These are phyloP conservation scores for Apotomis capreana DNA, from an alignment of 2,888 invertebrate genomes.

Conservation along the genomic window DNA sequence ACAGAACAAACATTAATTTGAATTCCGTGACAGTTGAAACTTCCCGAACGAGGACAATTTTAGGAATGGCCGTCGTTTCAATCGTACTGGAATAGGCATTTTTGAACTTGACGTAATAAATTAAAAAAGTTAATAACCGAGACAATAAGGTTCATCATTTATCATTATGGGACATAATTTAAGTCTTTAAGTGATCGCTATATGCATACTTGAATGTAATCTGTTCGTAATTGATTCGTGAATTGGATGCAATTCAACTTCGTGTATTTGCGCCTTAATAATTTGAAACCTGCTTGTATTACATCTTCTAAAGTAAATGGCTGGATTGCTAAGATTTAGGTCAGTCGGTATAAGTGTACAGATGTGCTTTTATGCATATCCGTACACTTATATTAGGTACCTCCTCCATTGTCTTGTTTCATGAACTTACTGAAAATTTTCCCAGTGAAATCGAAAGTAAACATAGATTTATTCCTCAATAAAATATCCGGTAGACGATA, in stretches of 20 bases:
- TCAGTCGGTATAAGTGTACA: no score
- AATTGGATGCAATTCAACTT: no score
- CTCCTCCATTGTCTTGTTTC: no score
- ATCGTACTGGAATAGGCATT: constrained; percentile 74
- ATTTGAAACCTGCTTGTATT: no score
- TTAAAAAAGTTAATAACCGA: constrained; percentile 82
- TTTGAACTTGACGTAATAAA: constrained; percentile 80
- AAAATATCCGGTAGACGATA: neutral
- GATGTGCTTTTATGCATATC: no score
- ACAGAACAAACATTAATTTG: constrained; percentile 81
- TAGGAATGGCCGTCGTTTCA: constrained; percentile 78
- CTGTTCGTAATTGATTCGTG: neutral
- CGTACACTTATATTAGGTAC: no score
- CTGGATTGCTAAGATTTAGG: no score
- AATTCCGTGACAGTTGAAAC: constrained; percentile 79
- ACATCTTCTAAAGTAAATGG: no score
- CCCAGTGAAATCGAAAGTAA: neutral
- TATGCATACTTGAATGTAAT: neutral
- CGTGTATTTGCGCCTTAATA: no score
- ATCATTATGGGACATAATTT: constrained; percentile 68
- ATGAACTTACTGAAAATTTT: neutral
- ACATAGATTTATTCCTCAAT: neutral
- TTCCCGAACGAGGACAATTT: constrained; percentile 78
- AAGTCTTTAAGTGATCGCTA: constrained; percentile 54
- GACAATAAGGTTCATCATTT: constrained; percentile 83